Evolutionary conservation across 2,888 invertebrate species (phyloP).

Genomic region (Sarcophaga caerulescens): DNA sequence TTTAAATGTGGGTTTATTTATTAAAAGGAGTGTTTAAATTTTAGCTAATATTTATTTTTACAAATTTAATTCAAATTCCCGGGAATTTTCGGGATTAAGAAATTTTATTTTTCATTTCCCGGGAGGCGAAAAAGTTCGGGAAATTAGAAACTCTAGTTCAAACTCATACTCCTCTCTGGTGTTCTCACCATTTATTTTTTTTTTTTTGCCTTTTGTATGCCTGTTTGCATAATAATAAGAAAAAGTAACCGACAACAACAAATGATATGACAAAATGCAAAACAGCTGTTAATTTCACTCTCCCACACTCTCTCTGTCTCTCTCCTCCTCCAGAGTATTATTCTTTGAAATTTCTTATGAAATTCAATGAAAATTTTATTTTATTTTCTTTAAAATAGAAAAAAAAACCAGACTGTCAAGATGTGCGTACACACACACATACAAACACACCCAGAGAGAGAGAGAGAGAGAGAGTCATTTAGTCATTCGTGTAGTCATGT

Average conservation of each 20-base stretch:
- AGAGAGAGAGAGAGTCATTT: conserved; percentile 1
- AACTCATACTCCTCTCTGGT: background rate
- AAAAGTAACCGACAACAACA: too few species aligned
- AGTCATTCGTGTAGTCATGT: background rate
- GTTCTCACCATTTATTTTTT: background rate
- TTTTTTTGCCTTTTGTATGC: background rate
- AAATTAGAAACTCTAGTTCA: too few species aligned
- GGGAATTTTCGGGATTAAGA: too few species aligned
- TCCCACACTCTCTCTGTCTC: background rate
- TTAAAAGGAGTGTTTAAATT: too few species aligned
- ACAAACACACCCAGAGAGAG: conserved; percentile 14
- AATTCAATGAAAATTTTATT: background rate
- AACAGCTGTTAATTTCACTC: background rate
- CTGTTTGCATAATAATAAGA: background rate
- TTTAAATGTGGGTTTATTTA: too few species aligned
- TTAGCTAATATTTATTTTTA: too few species aligned
- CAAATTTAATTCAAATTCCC: too few species aligned
- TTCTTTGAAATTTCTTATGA: background rate
- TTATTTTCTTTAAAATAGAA: background rate
- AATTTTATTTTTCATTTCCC: too few species aligned
- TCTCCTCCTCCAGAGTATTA: too few species aligned
- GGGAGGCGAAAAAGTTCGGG: too few species aligned
- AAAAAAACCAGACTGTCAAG: conserved; percentile 12
- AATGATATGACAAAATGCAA: too few species aligned
- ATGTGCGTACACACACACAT: conserved; percentile 15